phyloP scores from a whole-genome alignment of 2,888 invertebrate genomes.

The Dioctria linearis region DNA sequence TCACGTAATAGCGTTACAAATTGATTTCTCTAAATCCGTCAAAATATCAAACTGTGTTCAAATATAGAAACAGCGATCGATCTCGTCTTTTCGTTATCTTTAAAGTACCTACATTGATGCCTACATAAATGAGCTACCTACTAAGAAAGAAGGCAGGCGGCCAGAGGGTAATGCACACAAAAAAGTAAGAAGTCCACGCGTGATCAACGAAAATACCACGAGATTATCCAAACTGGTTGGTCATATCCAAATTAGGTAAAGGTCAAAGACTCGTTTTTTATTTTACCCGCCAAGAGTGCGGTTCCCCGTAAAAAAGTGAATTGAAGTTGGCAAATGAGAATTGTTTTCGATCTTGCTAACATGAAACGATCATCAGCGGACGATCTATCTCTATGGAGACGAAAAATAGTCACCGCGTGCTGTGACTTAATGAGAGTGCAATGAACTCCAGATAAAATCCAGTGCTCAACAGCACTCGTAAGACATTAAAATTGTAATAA shows the following conservation, averaged over 20 bases:
- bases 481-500: slow-evolving; percentile 29
- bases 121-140: slow-evolving; percentile 27
- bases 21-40: slow-evolving; percentile 42
- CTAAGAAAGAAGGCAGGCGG: slow-evolving; percentile 8
- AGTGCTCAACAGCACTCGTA: background rate
- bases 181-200: slow-evolving; percentile 23
- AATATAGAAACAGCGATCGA: slow-evolving; percentile 36
- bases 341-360: slow-evolving; percentile 22
- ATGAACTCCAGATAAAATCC: slow-evolving; percentile 13
- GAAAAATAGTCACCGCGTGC: slow-evolving; percentile 21
- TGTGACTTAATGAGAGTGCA: slow-evolving; percentile 26
- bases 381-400: slow-evolving; percentile 3
- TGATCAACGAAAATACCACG: slow-evolving; percentile 36
- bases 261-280: slow-evolving; percentile 57
- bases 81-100: slow-evolving; percentile 18
- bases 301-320: slow-evolving; percentile 34
- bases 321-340: slow-evolving; percentile 28
- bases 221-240: slow-evolving; percentile 49
- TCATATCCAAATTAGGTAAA: slow-evolving; percentile 57
- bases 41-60: slow-evolving; percentile 36
- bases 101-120: background rate
- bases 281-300: background rate
- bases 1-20: slow-evolving; percentile 43
- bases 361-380: slow-evolving; percentile 11
- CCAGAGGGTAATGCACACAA: background rate